Evolutionary conservation across 2,888 invertebrate genomes (phyloP).

Genomic region (Pseudoips prasinana): DNA sequence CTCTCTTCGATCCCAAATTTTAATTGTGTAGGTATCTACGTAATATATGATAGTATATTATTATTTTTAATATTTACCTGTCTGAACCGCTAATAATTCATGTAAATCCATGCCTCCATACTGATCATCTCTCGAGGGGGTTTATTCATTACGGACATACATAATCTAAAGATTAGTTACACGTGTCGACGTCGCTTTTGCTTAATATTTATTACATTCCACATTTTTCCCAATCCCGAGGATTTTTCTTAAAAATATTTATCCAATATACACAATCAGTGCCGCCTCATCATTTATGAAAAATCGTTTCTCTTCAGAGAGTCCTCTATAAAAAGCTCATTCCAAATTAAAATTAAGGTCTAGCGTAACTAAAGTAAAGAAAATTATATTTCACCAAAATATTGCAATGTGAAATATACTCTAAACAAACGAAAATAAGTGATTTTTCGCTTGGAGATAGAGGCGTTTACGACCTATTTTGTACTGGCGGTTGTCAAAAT

Average conservation of each 20-base stretch:
- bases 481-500: conserved; percentile 65
- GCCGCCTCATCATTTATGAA: conserved; percentile 80
- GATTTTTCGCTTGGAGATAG: conserved; percentile 33
- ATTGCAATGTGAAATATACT: conserved; percentile 38
- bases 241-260: conserved; percentile 74
- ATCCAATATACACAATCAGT: conserved; percentile 77
- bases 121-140: conserved; percentile 49
- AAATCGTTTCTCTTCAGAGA: conserved; percentile 74
- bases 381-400: conserved; percentile 46
- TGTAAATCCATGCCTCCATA: conserved; percentile 36
- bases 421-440: conserved; percentile 30
- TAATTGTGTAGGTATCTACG: conserved; percentile 24
- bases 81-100: conserved; percentile 39
- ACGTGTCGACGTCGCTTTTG: conserved; percentile 67
- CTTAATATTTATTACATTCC: conserved; percentile 64
- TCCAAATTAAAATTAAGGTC: conserved; percentile 81
- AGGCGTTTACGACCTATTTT: conserved; percentile 53
- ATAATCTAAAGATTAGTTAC: conserved; percentile 72
- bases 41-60: conserved; percentile 17
- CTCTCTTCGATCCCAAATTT: conserved; percentile 27
- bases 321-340: conserved; percentile 79
- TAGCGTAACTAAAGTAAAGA: conserved; percentile 64
- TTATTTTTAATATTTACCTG: conserved; percentile 35
- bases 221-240: conserved; percentile 58
- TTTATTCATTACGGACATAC: conserved; percentile 49